These are phyloP conservation scores for Adelges cooleyi DNA, from an alignment of 1,140 invertebrate species.

Conservation along the genomic window DNA sequence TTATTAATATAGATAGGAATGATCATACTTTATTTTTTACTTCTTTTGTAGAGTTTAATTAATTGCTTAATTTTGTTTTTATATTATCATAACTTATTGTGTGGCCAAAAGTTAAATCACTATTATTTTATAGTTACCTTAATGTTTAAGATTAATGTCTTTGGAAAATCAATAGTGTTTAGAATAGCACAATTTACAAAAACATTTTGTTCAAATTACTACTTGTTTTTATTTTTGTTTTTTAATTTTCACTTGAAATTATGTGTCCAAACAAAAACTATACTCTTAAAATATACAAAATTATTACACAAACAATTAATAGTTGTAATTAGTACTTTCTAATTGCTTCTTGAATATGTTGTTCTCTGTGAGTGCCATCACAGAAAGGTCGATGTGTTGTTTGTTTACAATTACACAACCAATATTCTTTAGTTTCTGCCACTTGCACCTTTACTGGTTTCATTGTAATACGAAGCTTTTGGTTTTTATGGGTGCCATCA, in stretches of 20 bases:
- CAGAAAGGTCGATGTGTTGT: conserved; percentile 90
- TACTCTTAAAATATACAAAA: conserved; percentile 5
- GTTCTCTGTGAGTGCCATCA: conserved; percentile 83
- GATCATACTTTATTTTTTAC: conserved; percentile 20
- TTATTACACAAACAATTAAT: not conserved
- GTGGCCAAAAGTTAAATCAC: conserved; percentile 29
- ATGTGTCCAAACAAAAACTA: conserved; percentile 16
- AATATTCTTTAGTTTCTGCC: conserved; percentile 83
- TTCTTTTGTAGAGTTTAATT: conserved; percentile 24
- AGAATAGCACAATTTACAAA: conserved; percentile 16
- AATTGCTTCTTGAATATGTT: conserved; percentile 46
- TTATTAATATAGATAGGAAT: conserved; percentile 3
- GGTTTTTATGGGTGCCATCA: conserved; percentile 33
- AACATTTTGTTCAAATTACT: not conserved
- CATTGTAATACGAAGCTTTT: conserved; percentile 16
- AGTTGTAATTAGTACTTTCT: conserved; percentile 10
- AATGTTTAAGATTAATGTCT: conserved; percentile 14
- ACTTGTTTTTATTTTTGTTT: not conserved
- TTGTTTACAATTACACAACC: conserved; percentile 98
- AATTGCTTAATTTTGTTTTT: conserved; percentile 22
- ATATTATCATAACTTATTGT: conserved; percentile 29
- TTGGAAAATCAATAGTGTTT: conserved; percentile 19
- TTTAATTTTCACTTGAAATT: conserved; percentile 5
- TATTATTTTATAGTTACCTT: conserved; percentile 29
- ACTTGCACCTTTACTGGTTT: conserved; percentile 72